Base-by-base conservation (phyloP, 2,888 invertebrate genomes). In the Microchrysa polita region DNA sequence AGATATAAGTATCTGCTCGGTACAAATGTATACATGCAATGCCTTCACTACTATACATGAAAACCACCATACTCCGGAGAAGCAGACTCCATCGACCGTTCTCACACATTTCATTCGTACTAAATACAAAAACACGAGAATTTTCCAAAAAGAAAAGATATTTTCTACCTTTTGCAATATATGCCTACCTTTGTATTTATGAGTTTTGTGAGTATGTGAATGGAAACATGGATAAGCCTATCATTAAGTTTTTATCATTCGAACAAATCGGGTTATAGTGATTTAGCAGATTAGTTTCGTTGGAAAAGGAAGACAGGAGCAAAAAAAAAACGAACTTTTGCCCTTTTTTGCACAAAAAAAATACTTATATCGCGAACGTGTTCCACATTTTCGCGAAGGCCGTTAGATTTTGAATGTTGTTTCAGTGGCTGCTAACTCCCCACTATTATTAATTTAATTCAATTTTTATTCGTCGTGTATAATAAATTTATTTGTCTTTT, bases 241-340 rank as follows among this genome's bases (percentile, higher is more conserved):
- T 72, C 72, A 72, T 72, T 72, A 61, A 44, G 63, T 61, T 61
- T 72, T 72, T 61, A 63, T 63, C 72, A 63, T 61, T 63, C 72
- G 72, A 72, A 72, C 72, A 61, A 72, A 48, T 72, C 72, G 72
- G 72, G 60, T 61, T 72, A 53, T 22, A 60, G 60, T 60, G 53
- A 65, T 65, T 65, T 65, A 22, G n/a, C 44, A 65, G 65, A 65
- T 65, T 65, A 65, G 48, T n/a, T 65, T 61, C n/a, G 27, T 34
- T 34, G 27, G n/a, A 34, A 34, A 34, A 34, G 27, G 27, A 34
- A 34, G 27, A 34, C 27, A 34, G 27, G 27, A 34, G 27, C 4
- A 34, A 7, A 34, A n/a, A 34, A 34, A 34, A 34, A 34, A 5
- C 27, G 27, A 5, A 34, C n/a, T n/a, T n/a, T 34, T 34, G 27